phyloP scores from a whole-genome alignment of 2,113 vertebrate species.

The Hippocampus barbouri region DNA sequence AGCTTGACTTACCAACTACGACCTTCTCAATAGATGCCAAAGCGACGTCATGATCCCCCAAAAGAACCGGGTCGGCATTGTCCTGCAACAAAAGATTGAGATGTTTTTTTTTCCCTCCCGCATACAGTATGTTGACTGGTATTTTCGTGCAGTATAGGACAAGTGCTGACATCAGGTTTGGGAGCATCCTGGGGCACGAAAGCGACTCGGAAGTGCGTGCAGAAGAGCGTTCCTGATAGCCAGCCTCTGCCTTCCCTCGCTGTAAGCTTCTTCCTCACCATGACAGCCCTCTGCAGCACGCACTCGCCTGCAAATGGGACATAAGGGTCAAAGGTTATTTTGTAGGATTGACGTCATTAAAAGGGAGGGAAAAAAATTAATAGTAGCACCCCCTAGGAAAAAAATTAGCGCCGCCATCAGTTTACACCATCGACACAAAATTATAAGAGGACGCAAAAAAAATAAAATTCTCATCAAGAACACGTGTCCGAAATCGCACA shows the following conservation, averaged over 20 bases:
- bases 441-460: too few species aligned
- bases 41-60: constrained; percentile 80
- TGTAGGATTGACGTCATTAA: too few species aligned
- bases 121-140: too few species aligned
- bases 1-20: constrained; percentile 78
- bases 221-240: constrained; percentile 82
- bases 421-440: too few species aligned
- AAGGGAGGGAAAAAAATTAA: too few species aligned
- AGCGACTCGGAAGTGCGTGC: constrained; percentile 83
- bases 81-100: constrained; percentile 52
- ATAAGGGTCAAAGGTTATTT: too few species aligned
- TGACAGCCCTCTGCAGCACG: constrained; percentile 71
- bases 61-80: constrained; percentile 69
- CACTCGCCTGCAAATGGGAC: constrained; percentile 56
- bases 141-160: neutral
- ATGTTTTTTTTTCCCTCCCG: too few species aligned
- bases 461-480: too few species aligned
- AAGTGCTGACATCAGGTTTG: constrained; percentile 56
- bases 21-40: constrained; percentile 85
- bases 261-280: constrained; percentile 75
- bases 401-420: too few species aligned
- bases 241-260: constrained; percentile 72
- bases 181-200: constrained; percentile 77
- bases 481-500: too few species aligned
- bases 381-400: too few species aligned